These are phyloP conservation scores for Sceliomorpha sp. DNA, from an alignment of 2,888 invertebrate species.

Conservation along the genomic window DNA sequence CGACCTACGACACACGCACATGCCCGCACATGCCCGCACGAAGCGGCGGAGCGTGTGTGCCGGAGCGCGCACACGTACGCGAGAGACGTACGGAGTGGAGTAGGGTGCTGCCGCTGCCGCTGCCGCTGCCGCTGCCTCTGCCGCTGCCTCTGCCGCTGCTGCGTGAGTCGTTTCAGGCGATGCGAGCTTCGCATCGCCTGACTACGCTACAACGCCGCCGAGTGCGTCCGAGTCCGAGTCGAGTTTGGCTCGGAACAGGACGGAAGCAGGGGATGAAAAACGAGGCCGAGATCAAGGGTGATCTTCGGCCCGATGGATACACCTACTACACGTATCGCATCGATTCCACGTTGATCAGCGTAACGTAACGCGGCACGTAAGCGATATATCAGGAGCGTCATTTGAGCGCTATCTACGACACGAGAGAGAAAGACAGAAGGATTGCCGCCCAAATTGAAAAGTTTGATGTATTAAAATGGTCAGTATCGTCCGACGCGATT, in stretches of 20 bases:
- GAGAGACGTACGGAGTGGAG: too few species aligned
- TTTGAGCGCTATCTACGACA: conserved; percentile 54
- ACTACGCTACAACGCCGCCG: conserved; percentile 9
- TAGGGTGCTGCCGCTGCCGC: too few species aligned
- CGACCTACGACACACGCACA: conserved; percentile 26
- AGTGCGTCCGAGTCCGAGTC: conserved; percentile 3
- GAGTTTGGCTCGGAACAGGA: conserved; percentile 17
- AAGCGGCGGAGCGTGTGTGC: too few species aligned
- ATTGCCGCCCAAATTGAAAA: conserved; percentile 71
- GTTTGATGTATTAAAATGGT: conserved; percentile 75
- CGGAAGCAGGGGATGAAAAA: conserved; percentile 47
- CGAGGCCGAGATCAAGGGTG: conserved; percentile 54
- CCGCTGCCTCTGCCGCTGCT: neutral
- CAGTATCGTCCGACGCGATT: conserved; percentile 34
- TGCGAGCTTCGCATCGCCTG: conserved; percentile 6
- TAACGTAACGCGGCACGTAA: conserved; percentile 66
- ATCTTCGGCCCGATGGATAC: conserved; percentile 49
- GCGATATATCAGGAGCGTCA: conserved; percentile 73
- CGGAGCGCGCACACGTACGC: conserved; percentile 17
- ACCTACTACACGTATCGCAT: conserved; percentile 50
- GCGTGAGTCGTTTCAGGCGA: neutral
- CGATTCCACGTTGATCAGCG: conserved; percentile 71
- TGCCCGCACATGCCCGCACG: too few species aligned
- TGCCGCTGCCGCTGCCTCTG: too few species aligned
- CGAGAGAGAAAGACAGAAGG: conserved; percentile 39